Base-by-base conservation (phyloP, 2,888 invertebrate genomes). In the Patella pellucida region DNA sequence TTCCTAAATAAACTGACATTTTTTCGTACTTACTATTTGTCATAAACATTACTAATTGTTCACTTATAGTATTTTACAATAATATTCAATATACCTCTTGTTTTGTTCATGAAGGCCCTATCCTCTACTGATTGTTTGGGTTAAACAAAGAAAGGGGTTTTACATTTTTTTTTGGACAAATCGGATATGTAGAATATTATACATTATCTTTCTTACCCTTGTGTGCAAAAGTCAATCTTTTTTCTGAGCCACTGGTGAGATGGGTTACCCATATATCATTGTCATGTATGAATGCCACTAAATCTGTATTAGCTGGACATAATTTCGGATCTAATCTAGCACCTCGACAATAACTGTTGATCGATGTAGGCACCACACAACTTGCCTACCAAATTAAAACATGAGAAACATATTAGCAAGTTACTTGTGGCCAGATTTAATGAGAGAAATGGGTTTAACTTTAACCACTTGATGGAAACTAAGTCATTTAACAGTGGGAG, bases 191-290 rank as follows among this genome's bases (percentile, higher is more conserved):
- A 41, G 41, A 41, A 41, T 41, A 41, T 5, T 41, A 9, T 41
- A 41, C 41, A 41, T 56, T 56, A 7, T 4, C 56, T 4, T 19
- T 19, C 62, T 52, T 93, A 86, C 95, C 93, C 85, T 95, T 95
- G 76, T 87, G 85, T 62, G 86, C 84, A 82, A 81, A 85, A 27
- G 90, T 91, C 1, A 90, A 85, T 73, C 90, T 79, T 15, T 86
- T 79, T 79, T 91, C 91, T 72, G 84, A 85, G 84, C 92, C 92
- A 75, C 92, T 91, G 14, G 87, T 79, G 50, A 94, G 93, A 86
- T 94, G 94, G 7, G 95, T 95, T 31, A 98, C 94, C 95, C 97
- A 98, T 79, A 98, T 94, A 92, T 98, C 98, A 71, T 95, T 95
- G 76, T 96, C 94, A 82, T 96, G 95, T 16, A 97, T 95, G 92